Base-by-base conservation (phyloP, 1,140 invertebrate genomes). In the Drosophila murphyi region DNA sequence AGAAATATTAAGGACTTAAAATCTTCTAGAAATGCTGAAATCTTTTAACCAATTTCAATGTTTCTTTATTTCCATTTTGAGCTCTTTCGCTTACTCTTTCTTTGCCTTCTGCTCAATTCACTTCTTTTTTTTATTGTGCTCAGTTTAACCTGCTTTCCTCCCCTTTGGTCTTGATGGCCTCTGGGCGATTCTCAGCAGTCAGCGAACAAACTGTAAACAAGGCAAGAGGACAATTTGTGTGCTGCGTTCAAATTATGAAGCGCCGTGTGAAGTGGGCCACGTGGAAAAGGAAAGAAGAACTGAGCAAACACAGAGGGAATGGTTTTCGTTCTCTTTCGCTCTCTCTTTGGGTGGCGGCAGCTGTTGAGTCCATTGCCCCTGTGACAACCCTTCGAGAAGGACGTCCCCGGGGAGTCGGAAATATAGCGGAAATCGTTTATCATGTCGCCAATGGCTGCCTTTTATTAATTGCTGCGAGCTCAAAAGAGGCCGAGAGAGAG, bases 381-480 rank as follows among this genome's bases (percentile, higher is more conserved):
- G 63, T 75, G 67, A 45, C 59, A 75, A 75, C 67, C 72, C 72
- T 63, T 28, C n/a, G 10, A 32, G 10, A 2, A 7, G 37, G 8
- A 37, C 43, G 57, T n/a, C 56, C 7, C 29, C 10, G 10, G 35
- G 29, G 37, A 12, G 65, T 45, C 64, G 83, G 77, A 88, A 88
- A 85, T 85, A 88, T 88, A 85, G 85, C 85, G 85, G 85, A 88
- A 88, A 88, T 89, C 85, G 86, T 88, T 88, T 89, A 88, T 88
- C 86, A 88, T 90, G 85, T 88, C 85, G 83, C 83, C 83, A 88
- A 88, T 85, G 83, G 81, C 86, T 89, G 76, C 76, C 76, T 88
- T 88, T 89, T 88, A 80, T 89, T 88, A 88, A 88, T 88, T 88
- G 77, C 80, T 83, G 80, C 65, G 45, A 76, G 64, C 83, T 61